These are phyloP conservation scores for Brachionus sp. DNA, from an alignment of 1,140 invertebrate species.

Conservation along the genomic window DNA sequence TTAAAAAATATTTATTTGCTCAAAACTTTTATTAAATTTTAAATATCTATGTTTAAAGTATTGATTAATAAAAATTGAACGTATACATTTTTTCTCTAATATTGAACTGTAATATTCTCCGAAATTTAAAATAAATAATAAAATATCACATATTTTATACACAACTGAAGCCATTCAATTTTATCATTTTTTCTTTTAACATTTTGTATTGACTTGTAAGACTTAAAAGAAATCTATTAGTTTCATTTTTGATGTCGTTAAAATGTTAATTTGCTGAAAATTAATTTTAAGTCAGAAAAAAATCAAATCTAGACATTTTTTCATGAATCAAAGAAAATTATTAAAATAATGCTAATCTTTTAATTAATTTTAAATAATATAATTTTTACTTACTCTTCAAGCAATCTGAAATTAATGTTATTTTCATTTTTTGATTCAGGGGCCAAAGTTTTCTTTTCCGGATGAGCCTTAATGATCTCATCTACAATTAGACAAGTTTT, in stretches of 20 bases:
- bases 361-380: background rate
- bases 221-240: background rate
- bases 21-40: too few relatives aligned
- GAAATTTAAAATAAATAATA: background rate
- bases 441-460: background rate
- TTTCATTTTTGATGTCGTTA: too few relatives aligned
- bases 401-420: background rate
- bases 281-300: background rate
- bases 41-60: too few relatives aligned
- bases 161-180: conserved; percentile 7
- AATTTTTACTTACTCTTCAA: conserved; percentile 1
- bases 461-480: background rate
- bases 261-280: background rate
- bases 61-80: too few relatives aligned
- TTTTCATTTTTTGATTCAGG: background rate
- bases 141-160: background rate
- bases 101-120: too few relatives aligned
- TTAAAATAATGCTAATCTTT: background rate
- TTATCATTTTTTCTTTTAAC: background rate
- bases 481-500: conserved; percentile 26
- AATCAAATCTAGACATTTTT: background rate
- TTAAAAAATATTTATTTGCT: too few relatives aligned
- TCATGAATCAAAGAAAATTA: background rate
- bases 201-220: conserved; percentile 17
- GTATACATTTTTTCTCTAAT: too few relatives aligned